phyloP scores from a whole-genome alignment of 2,113 vertebrate genomes.

The Alosa alosa region DNA sequence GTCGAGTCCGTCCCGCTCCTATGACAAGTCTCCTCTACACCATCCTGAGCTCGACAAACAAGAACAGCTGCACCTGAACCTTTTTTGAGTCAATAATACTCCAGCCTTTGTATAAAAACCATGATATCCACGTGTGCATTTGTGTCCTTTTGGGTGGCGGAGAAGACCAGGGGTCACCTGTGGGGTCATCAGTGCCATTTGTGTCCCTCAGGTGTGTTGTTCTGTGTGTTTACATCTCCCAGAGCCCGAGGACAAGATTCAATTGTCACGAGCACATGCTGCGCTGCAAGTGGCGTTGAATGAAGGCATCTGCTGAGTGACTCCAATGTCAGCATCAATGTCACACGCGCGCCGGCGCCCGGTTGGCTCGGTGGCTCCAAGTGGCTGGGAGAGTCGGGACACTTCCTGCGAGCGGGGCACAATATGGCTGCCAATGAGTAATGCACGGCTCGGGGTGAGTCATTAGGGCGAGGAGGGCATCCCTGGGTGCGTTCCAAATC shows the following conservation, averaged over 20 bases:
- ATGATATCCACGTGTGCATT: no score
- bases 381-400: background rate
- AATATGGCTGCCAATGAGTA: background rate
- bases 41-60: no score
- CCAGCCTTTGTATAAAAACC: no score
- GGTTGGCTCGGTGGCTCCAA: background rate
- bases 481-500: background rate
- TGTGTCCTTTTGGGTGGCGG: no score
- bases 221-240: background rate
- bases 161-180: no score
- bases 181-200: no score
- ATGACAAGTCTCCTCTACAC: background rate
- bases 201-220: no score
- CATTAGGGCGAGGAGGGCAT: background rate
- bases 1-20: background rate
- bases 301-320: background rate
- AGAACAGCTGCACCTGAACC: no score
- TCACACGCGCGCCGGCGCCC: background rate
- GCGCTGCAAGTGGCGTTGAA: background rate
- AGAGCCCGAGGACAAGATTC: background rate
- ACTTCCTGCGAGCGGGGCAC: background rate
- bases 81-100: no score
- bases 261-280: background rate
- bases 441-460: background rate
- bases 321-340: background rate